Percentiles rank a stretch among this genome's conserved stretches.
Conservation (phyloP, 2,888 invertebrate species). For the Magallana nippona region DNA sequence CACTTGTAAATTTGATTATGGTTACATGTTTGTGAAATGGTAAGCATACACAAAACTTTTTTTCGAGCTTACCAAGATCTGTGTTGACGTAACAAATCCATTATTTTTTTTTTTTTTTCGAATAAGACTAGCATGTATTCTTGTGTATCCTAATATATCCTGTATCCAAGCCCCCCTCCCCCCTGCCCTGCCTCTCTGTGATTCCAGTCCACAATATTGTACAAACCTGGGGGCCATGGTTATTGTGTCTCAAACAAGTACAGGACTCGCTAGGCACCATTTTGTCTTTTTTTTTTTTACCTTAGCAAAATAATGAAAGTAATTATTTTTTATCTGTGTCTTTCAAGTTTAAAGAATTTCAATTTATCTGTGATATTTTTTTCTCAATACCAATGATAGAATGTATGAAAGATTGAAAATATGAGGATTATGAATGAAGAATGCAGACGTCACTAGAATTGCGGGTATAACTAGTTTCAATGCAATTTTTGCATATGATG, state of each 20-base stretch:
- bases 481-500: slow-evolving; percentile 28
- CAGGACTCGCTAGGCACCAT: background rate
- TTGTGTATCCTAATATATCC: slow-evolving; percentile 22
- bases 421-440: slow-evolving; percentile 14
- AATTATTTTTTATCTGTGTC: slow-evolving; percentile 22
- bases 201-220: slow-evolving; percentile 24
- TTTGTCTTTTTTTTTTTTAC: slow-evolving; percentile 9
- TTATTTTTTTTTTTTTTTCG: background rate
- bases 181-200: background rate
- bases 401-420: slow-evolving; percentile 22
- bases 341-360: slow-evolving; percentile 36
- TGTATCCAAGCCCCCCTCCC: background rate
- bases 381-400: slow-evolving; percentile 26
- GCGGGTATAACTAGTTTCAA: slow-evolving; percentile 30
- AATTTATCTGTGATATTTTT: slow-evolving; percentile 32
- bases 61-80: slow-evolving; percentile 22
- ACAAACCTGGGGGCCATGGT: background rate
- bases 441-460: slow-evolving; percentile 11
- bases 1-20: background rate
- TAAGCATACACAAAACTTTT: slow-evolving; percentile 10
- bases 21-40: background rate
- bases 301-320: slow-evolving; percentile 24
- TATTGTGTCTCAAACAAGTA: background rate
- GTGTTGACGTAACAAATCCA: background rate
- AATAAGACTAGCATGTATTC: slow-evolving; percentile 11